Evolutionary conservation across 2,113 vertebrate species (phyloP).

Genomic region (Puma concolor): DNA sequence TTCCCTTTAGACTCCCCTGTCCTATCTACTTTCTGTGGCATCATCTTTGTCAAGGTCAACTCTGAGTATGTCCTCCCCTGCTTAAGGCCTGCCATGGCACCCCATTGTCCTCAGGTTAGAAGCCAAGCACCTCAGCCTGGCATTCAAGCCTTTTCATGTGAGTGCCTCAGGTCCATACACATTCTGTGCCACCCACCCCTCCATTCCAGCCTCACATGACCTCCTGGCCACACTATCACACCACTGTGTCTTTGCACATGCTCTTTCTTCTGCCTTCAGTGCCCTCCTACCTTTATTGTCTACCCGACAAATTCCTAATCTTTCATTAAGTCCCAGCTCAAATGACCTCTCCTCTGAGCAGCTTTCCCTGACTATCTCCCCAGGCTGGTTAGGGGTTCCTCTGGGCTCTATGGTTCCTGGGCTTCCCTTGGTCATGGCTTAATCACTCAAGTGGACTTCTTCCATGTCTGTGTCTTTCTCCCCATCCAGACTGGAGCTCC

Average conservation of each 20-base stretch:
- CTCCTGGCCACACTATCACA: not conserved
- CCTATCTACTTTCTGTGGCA: not conserved
- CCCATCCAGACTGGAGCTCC: not conserved
- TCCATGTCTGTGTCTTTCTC: not conserved
- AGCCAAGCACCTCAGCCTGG: not conserved
- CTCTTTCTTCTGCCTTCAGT: not conserved
- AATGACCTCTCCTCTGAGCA: not conserved
- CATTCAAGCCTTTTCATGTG: slow-evolving; percentile 27
- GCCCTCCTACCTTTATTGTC: not conserved
- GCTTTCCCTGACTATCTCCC: not conserved
- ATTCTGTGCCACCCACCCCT: not conserved
- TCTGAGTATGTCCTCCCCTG: not conserved
- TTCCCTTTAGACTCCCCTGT: not conserved
- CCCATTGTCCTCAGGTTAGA: not conserved
- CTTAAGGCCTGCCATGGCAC: not conserved
- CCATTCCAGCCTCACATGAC: not conserved
- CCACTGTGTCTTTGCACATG: not conserved
- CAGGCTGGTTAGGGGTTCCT: not conserved
- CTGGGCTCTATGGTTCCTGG: not conserved
- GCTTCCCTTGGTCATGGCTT: not conserved
- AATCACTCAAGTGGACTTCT: not conserved
- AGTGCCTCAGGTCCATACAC: not conserved
- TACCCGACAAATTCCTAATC: not conserved
- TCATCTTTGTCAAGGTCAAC: not conserved
- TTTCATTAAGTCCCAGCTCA: not conserved